Evolutionary conservation across 2,888 invertebrate genomes (phyloP), one percentile per base, ranked within the genome.

Genomic region (Aphrophora alni): DNA sequence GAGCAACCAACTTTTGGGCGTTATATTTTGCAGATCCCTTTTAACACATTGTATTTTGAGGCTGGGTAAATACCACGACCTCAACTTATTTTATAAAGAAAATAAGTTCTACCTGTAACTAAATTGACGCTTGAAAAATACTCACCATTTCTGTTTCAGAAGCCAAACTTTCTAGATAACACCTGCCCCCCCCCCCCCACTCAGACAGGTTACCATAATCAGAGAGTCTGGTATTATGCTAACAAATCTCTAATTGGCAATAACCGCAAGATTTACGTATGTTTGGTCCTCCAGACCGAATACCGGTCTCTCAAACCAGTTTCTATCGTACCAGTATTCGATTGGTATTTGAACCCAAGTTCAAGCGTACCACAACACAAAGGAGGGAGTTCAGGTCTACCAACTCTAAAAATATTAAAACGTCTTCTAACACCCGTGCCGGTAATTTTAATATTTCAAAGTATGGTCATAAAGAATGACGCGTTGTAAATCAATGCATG

Each of bases 401-500:
- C 59, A 59, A 59, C 59, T 59, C 21, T 59, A 12, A 4, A 21
- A 21, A n/a, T n/a, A n/a, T n/a, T n/a, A n/a, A 21, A n/a, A n/a
- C 1, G 21, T 59, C 1, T 21, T 59, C 3, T 10, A 44, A 44
- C 17, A 44, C 1, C 59, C 59, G 59, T 59, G 59, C 1, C 59
- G 59, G 59, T 59, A 59, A 59, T 59, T 59, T 59, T 59, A n/a
- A 59, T 59, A 59, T 59, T 59, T 59, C 59, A 59, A 59, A 59
- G 59, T 59, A 59, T 59, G 59, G 10, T 21, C n/a, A 21, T 59
- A 59, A 59, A 59, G 59, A 21, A 59, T 21, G 59, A 59, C 59
- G 59, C 59, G 59, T 59, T 21, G 21, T 59, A 59, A 59, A 59
- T 59, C 59, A 59, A 59, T 5, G 59, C 12, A 21, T 14, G 59